Conservation (phyloP, 2,888 invertebrate genomes). For the Apodemia zela region DNA sequence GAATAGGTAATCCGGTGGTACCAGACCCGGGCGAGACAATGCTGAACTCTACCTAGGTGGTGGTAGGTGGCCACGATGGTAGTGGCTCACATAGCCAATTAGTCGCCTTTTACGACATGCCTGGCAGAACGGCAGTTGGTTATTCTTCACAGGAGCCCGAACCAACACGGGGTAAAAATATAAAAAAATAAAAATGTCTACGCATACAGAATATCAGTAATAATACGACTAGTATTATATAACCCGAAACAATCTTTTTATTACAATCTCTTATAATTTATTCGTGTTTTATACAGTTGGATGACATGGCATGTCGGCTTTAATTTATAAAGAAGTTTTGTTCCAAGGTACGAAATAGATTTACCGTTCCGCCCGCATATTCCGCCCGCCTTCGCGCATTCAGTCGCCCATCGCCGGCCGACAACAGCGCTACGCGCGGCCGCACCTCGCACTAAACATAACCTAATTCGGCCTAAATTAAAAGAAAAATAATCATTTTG, state of each 20-base stretch:
- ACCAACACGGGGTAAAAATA: no score
- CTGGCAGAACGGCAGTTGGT: no score
- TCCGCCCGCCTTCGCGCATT: constrained; percentile 60
- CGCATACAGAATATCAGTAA: no score
- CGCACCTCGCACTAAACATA: constrained; percentile 52
- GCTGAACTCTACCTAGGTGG: no score
- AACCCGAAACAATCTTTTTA: neutral
- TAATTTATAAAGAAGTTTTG: constrained; percentile 4
- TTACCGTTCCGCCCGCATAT: constrained; percentile 19
- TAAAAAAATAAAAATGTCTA: no score
- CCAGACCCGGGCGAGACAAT: no score
- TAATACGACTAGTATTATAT: neutral
- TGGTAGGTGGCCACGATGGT: no score
- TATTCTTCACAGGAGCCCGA: no score
- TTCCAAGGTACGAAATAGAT: constrained; percentile 22
- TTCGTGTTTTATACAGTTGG: neutral
- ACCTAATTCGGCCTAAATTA: constrained; percentile 54
- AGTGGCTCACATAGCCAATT: no score
- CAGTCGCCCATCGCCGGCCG: constrained; percentile 65
- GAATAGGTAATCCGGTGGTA: no score
- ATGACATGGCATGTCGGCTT: constrained; percentile 2
- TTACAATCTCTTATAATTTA: neutral
- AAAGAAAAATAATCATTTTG: neutral
- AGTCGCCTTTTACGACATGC: no score
- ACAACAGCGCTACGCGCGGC: constrained; percentile 64